Evolutionary conservation across 2,888 invertebrate species (phyloP), one percentile per base, ranked within the genome.

Genomic region (Lagria hirta): DNA sequence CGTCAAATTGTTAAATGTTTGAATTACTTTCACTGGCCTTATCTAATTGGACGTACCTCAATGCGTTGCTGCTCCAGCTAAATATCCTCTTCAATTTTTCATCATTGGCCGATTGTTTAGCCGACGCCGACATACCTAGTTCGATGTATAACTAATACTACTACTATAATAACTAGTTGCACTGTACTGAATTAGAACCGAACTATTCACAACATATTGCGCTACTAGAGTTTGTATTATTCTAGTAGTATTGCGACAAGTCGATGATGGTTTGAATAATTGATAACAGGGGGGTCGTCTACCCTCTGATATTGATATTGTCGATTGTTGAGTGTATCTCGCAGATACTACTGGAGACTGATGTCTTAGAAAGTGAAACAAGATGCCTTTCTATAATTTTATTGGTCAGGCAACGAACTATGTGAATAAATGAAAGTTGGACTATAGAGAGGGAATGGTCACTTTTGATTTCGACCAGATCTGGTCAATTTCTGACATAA

Each of bases 61-160:
- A 49, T 4, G 60, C 54, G 33, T 59, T 58, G 34, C 52, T 63
- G 45, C 57, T 64, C 64, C 64, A 64, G 35, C 62, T 61, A 45
- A 64, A 64, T 60, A 63, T 64, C 43, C 51, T 57, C 22, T 48
- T 52, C 15, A 51, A 24, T 26, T 52, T 51, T 2, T 49, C 50
- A n/a, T 16, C 18, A 12, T 47, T 29, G 15, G 30, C 27, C 18
- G 30, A 32, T 30, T 48, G 48, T 10, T 49, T 37, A 17, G 30
- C 36, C 18, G 15, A 34, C n/a, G 22, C 34, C 5, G 38, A 28
- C 33, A 38, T 37, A 1, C 18, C 28, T 33, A n/a, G n/a, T n/a
- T n/a, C n/a, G n/a, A n/a, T n/a, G n/a, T n/a, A n/a, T n/a, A n/a
- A n/a, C n/a, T n/a, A n/a, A 11, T 10, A 22, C 16, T 34, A 18